Evolutionary conservation across 2,797 vertebrate species (phyloP), one percentile per base, ranked within the genome.

Genomic region (Cirrhinus molitorella): DNA sequence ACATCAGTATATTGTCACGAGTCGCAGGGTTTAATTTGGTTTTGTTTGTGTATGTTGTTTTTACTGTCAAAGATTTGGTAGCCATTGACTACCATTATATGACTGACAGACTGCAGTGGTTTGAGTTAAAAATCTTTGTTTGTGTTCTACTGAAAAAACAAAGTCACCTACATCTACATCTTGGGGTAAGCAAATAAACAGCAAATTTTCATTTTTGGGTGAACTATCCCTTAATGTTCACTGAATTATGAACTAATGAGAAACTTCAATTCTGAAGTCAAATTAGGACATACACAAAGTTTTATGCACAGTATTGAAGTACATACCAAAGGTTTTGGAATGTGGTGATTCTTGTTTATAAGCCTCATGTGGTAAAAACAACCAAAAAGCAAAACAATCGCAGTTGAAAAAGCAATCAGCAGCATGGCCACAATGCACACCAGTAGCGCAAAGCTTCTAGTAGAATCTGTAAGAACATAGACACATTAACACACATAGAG

Each of bases 251-350:
- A 55, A 40, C 31, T 37, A n/a, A 9, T 23, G 31, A 55, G 34
- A 53, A 53, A 23, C 19, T 37, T 55, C 3, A 37, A 55, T n/a
- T 74, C 11, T 37, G 10, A 31, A 72, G 17, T 53, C 11, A 73
- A 72, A n/a, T 9, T 23, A 40, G 14, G 51, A 28, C 0, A 21
- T 51, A 55, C 12, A 13, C 17, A 1, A 61, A 53, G 19, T 21
- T 47, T 61, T 40, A 61, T 43, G 11, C 43, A 43, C 59, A 9
- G 43, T 67, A 45, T 59, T 57, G 6, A 37, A 9, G 5, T 3
- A 87, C 86, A 53, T 87, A 92, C 91, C 91, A 90, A 85, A 10
- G 37, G 3, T 16, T 31, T 21, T 21, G 90, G 90, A 51, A 49
- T 28, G 31, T 1, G 2, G 31, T 21, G n/a, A 17, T 70, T n/a